phyloP scores from a whole-genome alignment of 2,888 invertebrate genomes.

The Proisotoma minuta region DNA sequence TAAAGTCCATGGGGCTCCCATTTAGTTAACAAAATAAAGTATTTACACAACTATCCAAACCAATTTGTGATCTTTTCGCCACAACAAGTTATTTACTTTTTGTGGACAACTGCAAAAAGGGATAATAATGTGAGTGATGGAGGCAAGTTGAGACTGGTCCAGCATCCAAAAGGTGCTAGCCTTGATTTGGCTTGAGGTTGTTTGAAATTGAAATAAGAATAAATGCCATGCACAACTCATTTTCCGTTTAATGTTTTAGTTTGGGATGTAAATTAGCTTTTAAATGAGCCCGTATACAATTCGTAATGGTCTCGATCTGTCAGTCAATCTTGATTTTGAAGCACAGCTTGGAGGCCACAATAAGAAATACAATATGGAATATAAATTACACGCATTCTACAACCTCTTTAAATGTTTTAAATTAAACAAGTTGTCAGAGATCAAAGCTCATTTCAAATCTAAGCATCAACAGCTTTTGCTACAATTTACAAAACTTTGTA shows the following conservation, averaged over 20 bases:
- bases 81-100: not conserved
- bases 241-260: too few species aligned
- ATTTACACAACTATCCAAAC: not conserved
- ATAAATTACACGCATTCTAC: not conserved
- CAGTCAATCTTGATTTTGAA: slow-evolving; percentile 20
- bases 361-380: slow-evolving; percentile 9
- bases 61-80: slow-evolving; percentile 7
- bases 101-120: too few species aligned
- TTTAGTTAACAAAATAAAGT: too few species aligned
- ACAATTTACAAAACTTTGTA: too few species aligned
- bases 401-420: not conserved
- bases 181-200: too few species aligned
- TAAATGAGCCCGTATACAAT: slow-evolving; percentile 13
- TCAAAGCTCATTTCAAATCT: too few species aligned
- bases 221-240: too few species aligned
- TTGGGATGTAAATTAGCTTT: not conserved
- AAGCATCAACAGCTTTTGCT: too few species aligned
- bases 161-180: too few species aligned
- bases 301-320: slow-evolving; percentile 37
- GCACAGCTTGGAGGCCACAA: slow-evolving; percentile 6
- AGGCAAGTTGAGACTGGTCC: too few species aligned
- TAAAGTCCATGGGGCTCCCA: slow-evolving; percentile 23
- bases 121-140: too few species aligned
- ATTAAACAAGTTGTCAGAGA: slow-evolving; percentile 1
- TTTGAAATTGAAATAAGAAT: too few species aligned